Percentiles rank a stretch among this genome's conserved stretches.
These are phyloP conservation scores for Bombus waltoni DNA, from an alignment of 1,140 invertebrate species.

Conservation along the genomic window DNA sequence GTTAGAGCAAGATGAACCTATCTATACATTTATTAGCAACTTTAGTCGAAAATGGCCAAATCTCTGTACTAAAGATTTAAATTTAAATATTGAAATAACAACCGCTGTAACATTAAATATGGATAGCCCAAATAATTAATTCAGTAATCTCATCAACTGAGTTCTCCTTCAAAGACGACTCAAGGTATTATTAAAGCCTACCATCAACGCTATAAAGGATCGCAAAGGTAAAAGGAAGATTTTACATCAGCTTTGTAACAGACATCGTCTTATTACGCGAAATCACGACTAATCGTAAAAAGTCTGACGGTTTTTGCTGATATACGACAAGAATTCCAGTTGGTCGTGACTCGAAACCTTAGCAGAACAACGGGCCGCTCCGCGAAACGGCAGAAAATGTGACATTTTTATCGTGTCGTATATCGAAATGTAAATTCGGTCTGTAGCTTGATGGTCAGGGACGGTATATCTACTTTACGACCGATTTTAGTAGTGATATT, in stretches of 20 bases:
- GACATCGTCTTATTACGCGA: conserved; percentile 36
- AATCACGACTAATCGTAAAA: conserved; percentile 57
- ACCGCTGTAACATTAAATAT: neutral
- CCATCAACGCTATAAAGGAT: neutral
- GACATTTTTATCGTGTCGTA: conserved; percentile 77
- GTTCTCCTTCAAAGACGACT: neutral
- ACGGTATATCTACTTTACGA: conserved; percentile 72
- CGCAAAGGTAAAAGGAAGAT: neutral
- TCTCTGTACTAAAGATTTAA: neutral
- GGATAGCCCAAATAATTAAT: neutral
- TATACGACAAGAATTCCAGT: conserved; percentile 37
- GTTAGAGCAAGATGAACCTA: neutral
- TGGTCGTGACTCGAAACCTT: conserved; percentile 23
- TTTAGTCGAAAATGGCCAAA: neutral
- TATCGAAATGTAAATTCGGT: conserved; percentile 78
- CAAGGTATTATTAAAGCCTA: neutral
- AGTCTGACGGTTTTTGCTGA: conserved; percentile 30
- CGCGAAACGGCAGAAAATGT: conserved; percentile 57
- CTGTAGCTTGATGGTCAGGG: conserved; percentile 50
- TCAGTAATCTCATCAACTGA: neutral
- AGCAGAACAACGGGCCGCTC: conserved; percentile 20
- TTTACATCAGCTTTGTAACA: neutral
- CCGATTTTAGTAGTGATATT: conserved; percentile 76
- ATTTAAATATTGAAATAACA: neutral
- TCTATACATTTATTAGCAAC: neutral